These are phyloP conservation scores for Acomys russatus DNA, from an alignment of 2,797 vertebrate genomes.

Conservation along the genomic window DNA sequence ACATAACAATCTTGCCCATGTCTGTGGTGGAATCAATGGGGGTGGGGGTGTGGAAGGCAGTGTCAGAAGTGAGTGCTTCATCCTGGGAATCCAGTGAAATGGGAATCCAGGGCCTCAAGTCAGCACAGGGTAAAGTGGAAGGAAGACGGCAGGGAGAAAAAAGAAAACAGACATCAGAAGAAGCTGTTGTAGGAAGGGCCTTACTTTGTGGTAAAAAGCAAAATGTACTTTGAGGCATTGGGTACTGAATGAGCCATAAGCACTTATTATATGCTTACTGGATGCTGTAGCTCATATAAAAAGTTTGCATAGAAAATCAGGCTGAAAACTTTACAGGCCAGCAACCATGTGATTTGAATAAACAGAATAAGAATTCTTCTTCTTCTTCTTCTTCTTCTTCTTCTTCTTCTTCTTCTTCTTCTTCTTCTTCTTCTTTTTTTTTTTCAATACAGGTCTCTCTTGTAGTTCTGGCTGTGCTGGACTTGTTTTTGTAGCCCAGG, in stretches of 20 bases:
- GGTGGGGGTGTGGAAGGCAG: not conserved
- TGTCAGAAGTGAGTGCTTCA: not conserved
- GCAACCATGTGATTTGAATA: not conserved
- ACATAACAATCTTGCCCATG: not conserved
- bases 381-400: too few relatives aligned
- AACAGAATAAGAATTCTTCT: not conserved
- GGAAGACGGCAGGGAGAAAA: not conserved
- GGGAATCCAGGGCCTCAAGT: not conserved
- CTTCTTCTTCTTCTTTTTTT: too few relatives aligned
- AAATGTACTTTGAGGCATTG: not conserved
- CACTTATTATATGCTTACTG: not conserved
- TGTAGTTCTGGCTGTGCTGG: too few relatives aligned
- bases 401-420: too few relatives aligned
- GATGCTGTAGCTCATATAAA: not conserved
- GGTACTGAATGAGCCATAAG: not conserved
- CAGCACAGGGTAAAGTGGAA: not conserved
- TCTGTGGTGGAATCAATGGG: not conserved
- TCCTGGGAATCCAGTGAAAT: not conserved
- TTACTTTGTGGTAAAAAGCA: conserved; percentile 11
- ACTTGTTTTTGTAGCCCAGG: too few relatives aligned
- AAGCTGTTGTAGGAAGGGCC: not conserved
- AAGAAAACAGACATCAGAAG: not conserved
- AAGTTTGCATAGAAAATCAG: conserved; percentile 7
- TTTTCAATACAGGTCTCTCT: too few relatives aligned
- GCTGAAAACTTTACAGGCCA: not conserved